Conservation (phyloP, 2,113 vertebrate genomes). For the Psophia crepitans region DNA sequence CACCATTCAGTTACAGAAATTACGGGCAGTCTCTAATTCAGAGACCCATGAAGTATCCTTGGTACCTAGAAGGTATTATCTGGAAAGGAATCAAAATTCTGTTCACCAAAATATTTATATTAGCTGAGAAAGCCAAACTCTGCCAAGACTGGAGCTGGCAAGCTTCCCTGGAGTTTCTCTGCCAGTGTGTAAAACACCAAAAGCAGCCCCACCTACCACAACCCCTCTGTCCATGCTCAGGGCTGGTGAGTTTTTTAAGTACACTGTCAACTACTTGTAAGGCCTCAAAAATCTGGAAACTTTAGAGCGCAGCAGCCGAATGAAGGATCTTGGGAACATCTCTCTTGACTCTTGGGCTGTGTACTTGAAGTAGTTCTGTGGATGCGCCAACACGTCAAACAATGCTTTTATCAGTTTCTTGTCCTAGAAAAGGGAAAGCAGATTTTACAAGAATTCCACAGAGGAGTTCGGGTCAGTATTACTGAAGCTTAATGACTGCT, state of each 20-base stretch:
- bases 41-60: not conserved
- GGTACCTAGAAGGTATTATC: slow-evolving; percentile 8
- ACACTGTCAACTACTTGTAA: slow-evolving; percentile 75
- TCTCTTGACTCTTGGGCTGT: slow-evolving; percentile 98
- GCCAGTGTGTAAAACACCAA: slow-evolving; percentile 35
- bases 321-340: slow-evolving; percentile 99
- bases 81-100: slow-evolving; percentile 68
- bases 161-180: not conserved
- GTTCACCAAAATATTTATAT: slow-evolving; percentile 72
- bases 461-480: not conserved
- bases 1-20: not conserved
- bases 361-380: slow-evolving; percentile 99
- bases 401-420: slow-evolving; percentile 97
- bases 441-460: not conserved
- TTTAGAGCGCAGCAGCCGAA: slow-evolving; percentile 93
- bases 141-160: slow-evolving; percentile 14
- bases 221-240: not conserved
- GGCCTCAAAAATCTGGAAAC: slow-evolving; percentile 95
- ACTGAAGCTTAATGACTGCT: not conserved
- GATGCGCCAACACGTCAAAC: slow-evolving; percentile 96
- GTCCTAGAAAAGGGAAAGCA: slow-evolving; percentile 81
- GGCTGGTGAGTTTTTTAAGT: not conserved
- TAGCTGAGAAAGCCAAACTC: slow-evolving; percentile 63
- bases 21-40: not conserved
- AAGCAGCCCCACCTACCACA: slow-evolving; percentile 18